Base-by-base conservation (phyloP, 92 coral and sea anemone species). In the Heteractis magnifica region DNA sequence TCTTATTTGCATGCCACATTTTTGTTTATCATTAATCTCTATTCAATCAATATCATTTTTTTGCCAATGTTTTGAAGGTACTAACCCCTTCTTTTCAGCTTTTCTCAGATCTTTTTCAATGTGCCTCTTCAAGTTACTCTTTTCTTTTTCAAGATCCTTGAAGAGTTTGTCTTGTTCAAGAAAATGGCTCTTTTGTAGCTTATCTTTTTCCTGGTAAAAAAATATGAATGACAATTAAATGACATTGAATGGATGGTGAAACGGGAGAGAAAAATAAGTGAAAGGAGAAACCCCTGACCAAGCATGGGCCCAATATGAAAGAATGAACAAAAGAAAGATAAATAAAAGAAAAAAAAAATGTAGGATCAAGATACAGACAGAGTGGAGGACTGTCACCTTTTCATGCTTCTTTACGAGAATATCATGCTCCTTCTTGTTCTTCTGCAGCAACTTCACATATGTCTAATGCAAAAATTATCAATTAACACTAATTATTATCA, bases 1-100 rank as follows among this genome's bases (percentile, higher is more conserved):
- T 1, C 44, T 34, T 34, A 34, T 34, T 34, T 0, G 3, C 44
- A 34, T 34, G 44, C 44, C 44, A 34, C 44, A 34, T 34, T 34
- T 34, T 34, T 34, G 44, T 34, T 34, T 34, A 34, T 34, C 44
- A 34, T 34, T 2, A 34, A 34, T 34, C 44, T 34, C 3, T 1
- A 34, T 34, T 1, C 3, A 2, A 34, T 34, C 44, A 34, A 34
- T 34, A 34, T 34, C 3, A 34, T 34, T 34, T 2, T n/a, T 34
- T 1, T 34, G 44, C 44, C 44, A 53, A 53, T 53, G 13, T 34
- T 34, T 34, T 34, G 3, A 34, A 34, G 44, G 44, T 34, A 53
- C 13, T 53, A 8, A 94, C 99, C 99, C 99, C 13, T 91, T 90
- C 79, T 94, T 96, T 79, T 95, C 92, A 6, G 98, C 92, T 60